phyloP scores from a whole-genome alignment of 2,888 invertebrate species.

The Lepidochrysops patricia region DNA sequence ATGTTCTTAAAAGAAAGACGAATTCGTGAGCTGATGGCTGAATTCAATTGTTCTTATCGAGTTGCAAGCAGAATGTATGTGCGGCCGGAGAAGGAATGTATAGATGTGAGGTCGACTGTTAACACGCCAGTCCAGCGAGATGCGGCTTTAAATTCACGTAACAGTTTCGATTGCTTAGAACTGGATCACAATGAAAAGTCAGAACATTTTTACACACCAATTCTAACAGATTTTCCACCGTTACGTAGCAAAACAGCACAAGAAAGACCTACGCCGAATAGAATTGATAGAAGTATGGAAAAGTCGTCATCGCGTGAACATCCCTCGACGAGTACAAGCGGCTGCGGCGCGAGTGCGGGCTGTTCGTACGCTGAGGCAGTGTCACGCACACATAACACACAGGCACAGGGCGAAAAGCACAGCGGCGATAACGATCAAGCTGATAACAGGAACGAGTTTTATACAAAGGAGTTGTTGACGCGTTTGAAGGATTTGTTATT shows the following conservation, averaged over 20 bases:
- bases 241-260: neutral
- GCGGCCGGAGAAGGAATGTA: too few species aligned
- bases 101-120: too few species aligned
- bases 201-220: neutral
- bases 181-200: neutral
- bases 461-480: too few species aligned
- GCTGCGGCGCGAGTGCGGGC: neutral
- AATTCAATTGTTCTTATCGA: constrained; percentile 14
- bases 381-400: neutral
- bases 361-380: neutral
- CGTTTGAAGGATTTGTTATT: too few species aligned
- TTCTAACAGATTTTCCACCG: neutral
- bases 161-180: neutral
- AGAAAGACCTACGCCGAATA: neutral
- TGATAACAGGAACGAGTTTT: too few species aligned
- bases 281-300: neutral
- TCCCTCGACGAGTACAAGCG: neutral
- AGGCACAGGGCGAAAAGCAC: too few species aligned
- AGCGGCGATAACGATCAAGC: too few species aligned
- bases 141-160: neutral
- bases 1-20: constrained; percentile 9
- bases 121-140: neutral
- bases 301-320: neutral
- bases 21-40: constrained; percentile 11
- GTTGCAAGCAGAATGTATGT: too few species aligned